Base-by-base conservation (phyloP, 2,888 invertebrate genomes). In the Melinaea menophilus region DNA sequence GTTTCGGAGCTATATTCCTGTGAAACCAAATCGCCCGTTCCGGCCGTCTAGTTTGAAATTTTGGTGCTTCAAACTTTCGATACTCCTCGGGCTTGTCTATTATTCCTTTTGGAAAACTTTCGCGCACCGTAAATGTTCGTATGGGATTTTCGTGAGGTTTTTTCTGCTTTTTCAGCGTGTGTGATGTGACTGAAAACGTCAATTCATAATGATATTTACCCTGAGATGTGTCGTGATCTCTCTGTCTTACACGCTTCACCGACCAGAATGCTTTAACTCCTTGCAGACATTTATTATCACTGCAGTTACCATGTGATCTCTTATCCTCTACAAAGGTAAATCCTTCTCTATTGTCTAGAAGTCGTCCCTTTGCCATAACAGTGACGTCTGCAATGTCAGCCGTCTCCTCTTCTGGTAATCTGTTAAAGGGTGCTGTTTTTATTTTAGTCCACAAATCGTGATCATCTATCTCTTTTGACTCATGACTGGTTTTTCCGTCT, bases 171-270 rank as follows among this genome's bases (percentile, higher is more conserved):
- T 84, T 86, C n/a, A 91, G 84, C 2, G 92, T 91, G 61, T 93
- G 92, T 5, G 90, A 86, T 55, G 80, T 80, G 2, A 95, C 92
- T 3, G 93, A 94, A 74, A 94, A 94, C 74, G 94, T 94, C 68
- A 94, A 81, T 79, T 95, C 95, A 74, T 93, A 94, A 70, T 88
- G 85, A 69, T 90, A 87, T 71, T 89, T 91, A 4, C 87, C 90
- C 1, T 80, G 85, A 47, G 81, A 71, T 2, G 75, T 88, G 82
- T 76, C 90, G 1, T 80, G 78, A 71, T 93, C 93, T 62, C 93
- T 89, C 78, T 95, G 95, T 54, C 94, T 84, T 59, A 94, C 92
- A 59, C 94, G 91, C 80, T 94, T 94, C 3, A 95, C 94, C 0
- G 93, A 92, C 95, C 95, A 95, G 62, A 93, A 79, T 0, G 94